Evolutionary conservation across 2,888 invertebrate species (phyloP).

Genomic region (Spicauda simplicius): DNA sequence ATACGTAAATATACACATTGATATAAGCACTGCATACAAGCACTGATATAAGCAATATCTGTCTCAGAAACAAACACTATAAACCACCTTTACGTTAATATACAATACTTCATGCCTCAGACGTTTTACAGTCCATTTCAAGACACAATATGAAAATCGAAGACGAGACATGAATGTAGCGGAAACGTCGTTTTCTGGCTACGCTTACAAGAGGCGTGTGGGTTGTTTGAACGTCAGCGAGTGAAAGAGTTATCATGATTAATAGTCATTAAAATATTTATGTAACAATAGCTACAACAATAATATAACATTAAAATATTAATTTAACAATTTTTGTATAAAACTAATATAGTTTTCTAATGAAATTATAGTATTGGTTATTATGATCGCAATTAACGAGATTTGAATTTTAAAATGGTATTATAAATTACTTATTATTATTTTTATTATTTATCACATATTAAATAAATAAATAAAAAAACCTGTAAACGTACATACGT

Average conservation of each 20-base stretch:
- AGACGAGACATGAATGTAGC: slow-evolving; percentile 47
- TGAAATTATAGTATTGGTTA: no score
- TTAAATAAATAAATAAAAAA: no score
- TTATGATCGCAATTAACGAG: no score
- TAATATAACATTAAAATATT: no score
- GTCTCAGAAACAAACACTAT: slow-evolving; percentile 43
- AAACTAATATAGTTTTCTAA: no score
- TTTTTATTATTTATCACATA: no score
- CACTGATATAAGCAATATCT: slow-evolving; percentile 38
- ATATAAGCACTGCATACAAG: slow-evolving; percentile 37
- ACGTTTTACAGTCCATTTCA: slow-evolving; percentile 53
- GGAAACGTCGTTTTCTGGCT: slow-evolving; percentile 54
- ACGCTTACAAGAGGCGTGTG: slow-evolving; percentile 56
- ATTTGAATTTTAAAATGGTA: no score
- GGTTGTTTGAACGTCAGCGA: slow-evolving; percentile 2
- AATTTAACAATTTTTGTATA: no score
- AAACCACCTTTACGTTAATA: slow-evolving; percentile 42
- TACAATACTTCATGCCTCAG: slow-evolving; percentile 42
- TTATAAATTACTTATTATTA: no score
- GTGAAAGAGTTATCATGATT: neutral
- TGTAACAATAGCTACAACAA: no score
- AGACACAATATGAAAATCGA: slow-evolving; percentile 51
- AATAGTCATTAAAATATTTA: no score
- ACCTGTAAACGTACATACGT: no score
- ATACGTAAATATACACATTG: slow-evolving; percentile 21